These are phyloP conservation scores for Chydorus sphaericus DNA, from an alignment of 2,888 invertebrate genomes.

Conservation along the genomic window DNA sequence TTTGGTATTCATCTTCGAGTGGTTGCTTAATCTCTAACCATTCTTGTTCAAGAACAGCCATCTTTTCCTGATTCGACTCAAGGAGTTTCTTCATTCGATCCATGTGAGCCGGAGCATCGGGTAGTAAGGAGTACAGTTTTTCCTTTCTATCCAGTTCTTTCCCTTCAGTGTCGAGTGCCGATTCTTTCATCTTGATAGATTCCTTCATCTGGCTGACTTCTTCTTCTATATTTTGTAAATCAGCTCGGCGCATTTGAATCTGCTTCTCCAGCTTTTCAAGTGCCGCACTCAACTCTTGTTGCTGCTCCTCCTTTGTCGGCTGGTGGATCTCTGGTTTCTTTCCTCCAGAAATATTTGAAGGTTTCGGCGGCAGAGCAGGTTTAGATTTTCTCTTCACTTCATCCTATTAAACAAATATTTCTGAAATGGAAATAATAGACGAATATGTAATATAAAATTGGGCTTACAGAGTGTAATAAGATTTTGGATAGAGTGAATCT, in stretches of 20 bases:
- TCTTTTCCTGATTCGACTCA: constrained; percentile 19
- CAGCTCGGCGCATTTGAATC: constrained; percentile 21
- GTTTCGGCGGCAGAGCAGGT: constrained; percentile 12
- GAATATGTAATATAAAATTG: background rate
- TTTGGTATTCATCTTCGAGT: constrained; percentile 11
- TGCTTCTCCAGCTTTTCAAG: constrained; percentile 22
- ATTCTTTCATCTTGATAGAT: constrained; percentile 30
- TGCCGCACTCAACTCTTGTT: constrained; percentile 3
- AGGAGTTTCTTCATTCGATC: constrained; percentile 20
- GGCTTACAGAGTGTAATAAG: background rate
- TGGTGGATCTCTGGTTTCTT: background rate
- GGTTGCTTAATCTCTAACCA: constrained; percentile 13
- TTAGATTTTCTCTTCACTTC: background rate
- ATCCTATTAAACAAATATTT: background rate
- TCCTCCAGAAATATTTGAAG: background rate
- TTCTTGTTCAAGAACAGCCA: constrained; percentile 21
- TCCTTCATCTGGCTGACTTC: constrained; percentile 24
- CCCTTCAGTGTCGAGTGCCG: constrained; percentile 23
- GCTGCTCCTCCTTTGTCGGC: background rate
- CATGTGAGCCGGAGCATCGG: constrained; percentile 38
- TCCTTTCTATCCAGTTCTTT: constrained; percentile 24
- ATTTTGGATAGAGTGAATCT: background rate
- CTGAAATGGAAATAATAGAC: background rate
- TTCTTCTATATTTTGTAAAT: constrained; percentile 2
- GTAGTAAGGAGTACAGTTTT: constrained; percentile 44